phyloP scores from a whole-genome alignment of 2,797 vertebrate species.

The Xenops minutus region DNA sequence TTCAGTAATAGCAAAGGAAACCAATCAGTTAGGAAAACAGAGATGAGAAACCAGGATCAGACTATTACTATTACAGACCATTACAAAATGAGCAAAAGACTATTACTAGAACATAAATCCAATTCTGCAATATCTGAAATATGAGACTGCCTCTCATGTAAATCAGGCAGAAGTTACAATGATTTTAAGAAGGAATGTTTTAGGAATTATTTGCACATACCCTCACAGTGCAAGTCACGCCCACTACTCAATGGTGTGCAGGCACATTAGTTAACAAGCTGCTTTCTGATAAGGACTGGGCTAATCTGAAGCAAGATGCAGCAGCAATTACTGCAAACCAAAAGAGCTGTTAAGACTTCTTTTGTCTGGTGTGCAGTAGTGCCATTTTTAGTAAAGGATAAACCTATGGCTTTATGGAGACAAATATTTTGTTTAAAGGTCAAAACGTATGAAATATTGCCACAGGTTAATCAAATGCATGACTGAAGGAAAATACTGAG shows the following conservation, averaged over 20 bases:
- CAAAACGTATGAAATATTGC: slow-evolving; percentile 8
- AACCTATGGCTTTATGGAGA: slow-evolving; percentile 7
- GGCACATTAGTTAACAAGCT: neutral
- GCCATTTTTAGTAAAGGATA: slow-evolving; percentile 14
- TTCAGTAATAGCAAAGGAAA: neutral
- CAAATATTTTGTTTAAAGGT: slow-evolving; percentile 49
- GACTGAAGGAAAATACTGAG: neutral
- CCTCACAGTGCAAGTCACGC: neutral
- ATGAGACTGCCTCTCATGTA: neutral
- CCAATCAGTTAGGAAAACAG: neutral
- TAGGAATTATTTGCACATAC: neutral
- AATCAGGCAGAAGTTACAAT: neutral
- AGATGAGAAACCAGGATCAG: neutral
- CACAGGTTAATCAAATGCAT: slow-evolving; percentile 16
- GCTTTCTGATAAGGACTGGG: neutral
- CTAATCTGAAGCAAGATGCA: slow-evolving; percentile 14
- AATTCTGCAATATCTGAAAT: neutral
- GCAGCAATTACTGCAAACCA: neutral
- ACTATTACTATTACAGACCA: neutral
- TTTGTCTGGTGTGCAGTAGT: neutral
- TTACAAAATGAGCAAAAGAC: neutral
- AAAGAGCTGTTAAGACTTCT: neutral
- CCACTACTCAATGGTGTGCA: neutral
- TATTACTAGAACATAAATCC: neutral
- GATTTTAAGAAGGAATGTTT: neutral